These are phyloP conservation scores for Ondatra zibethicus DNA, from an alignment of 2,113 vertebrate genomes.

Conservation along the genomic window DNA sequence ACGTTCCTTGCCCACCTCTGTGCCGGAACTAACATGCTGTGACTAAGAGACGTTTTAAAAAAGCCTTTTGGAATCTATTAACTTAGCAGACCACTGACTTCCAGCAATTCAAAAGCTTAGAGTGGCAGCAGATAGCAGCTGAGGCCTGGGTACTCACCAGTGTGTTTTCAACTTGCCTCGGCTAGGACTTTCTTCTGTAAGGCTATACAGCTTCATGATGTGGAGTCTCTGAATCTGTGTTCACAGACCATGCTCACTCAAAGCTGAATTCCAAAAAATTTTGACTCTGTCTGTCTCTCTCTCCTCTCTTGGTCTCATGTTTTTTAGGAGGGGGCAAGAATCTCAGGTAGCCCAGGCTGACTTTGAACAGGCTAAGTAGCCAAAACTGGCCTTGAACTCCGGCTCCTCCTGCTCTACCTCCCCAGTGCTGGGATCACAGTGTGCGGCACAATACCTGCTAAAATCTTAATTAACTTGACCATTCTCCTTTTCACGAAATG, in stretches of 20 bases:
- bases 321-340: neutral
- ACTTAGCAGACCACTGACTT: neutral
- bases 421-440: neutral
- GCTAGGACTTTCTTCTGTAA: neutral
- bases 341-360: neutral
- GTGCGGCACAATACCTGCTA: neutral
- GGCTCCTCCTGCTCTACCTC: neutral
- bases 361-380: neutral
- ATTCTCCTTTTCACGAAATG: neutral
- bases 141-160: neutral
- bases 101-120: neutral
- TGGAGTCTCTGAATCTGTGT: neutral
- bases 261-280: neutral
- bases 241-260: neutral
- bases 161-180: neutral
- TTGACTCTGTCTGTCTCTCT: neutral
- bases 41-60: neutral
- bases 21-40: neutral
- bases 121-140: neutral
- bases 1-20: neutral
- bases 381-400: neutral
- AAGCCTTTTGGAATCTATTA: neutral
- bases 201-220: neutral
- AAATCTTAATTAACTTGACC: neutral
- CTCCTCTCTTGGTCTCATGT: too few species aligned